phyloP scores from a whole-genome alignment of 2,113 vertebrate species.

The Solenodon paradoxus region DNA sequence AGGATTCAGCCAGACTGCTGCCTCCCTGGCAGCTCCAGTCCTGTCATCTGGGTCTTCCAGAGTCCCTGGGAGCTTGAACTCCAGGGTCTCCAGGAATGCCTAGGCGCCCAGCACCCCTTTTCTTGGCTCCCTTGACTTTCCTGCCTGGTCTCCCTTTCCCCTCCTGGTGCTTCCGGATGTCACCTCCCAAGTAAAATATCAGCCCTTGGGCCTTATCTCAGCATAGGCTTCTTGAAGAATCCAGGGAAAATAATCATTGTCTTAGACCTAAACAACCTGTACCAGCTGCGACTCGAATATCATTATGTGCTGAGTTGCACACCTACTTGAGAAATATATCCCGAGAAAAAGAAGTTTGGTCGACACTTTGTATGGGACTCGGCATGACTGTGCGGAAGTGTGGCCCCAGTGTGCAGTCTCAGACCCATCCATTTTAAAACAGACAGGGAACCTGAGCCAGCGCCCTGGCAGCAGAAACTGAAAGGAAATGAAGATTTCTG shows the following conservation, averaged over 20 bases:
- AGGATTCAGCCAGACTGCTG: neutral
- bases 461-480: neutral
- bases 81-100: neutral
- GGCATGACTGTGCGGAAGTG: too few species aligned
- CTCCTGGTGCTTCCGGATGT: neutral
- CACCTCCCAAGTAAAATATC: neutral
- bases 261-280: neutral
- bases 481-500: slow-evolving; percentile 26
- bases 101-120: neutral
- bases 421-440: neutral
- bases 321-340: neutral
- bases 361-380: neutral
- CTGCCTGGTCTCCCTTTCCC: neutral
- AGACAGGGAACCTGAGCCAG: neutral
- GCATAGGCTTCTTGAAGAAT: neutral
- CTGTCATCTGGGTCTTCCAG: neutral
- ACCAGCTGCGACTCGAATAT: neutral
- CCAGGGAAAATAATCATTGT: neutral
- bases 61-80: neutral
- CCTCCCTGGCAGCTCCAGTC: too few species aligned
- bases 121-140: neutral
- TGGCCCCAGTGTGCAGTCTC: neutral
- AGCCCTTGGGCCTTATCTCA: neutral
- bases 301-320: neutral
- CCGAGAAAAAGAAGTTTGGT: too few species aligned